Base-by-base conservation (phyloP, 1,140 invertebrate genomes). In the Euwallacea fornicatus region DNA sequence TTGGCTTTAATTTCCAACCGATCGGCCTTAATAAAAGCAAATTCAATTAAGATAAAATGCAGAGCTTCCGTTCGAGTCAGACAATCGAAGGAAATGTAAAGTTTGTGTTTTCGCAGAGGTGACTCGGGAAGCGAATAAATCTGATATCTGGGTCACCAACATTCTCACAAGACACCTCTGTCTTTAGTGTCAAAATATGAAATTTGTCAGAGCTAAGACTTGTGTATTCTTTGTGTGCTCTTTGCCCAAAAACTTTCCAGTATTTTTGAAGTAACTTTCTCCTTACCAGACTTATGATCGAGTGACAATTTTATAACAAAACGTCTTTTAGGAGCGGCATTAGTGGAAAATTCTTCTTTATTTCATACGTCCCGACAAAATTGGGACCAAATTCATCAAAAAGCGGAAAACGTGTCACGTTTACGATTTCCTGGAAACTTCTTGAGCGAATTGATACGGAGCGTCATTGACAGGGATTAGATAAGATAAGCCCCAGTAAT, bases 11-110 rank as follows among this genome's bases (percentile, higher is more conserved):
- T 50, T 10, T 50, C 9, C 13, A 13, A 50, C 46, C 21, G 21
- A 33, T 33, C 21, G 21, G 2, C 13, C 13, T 50, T 50, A 50
- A 13, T 11, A 50, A 50, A 11, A 50, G 46, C 9, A 50, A 50
- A 50, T 50, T 50, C 13, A 50, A 50, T 50, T 50, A 50, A 50
- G 46, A 50, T 50, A 50, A 50, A 50, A 50, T 50, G 46, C 46
- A 13, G 9, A 10, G 46, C 46, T 50, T 50, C 46, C 9, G 9
- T 50, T 50, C 46, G 13, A 50, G 9, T 10, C 46, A 11, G 46
- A 50, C 46, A 50, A 50, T 50, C 46, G 9, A 50, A 10, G 46
- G 13, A 50, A 50, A 50, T 13, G 13, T 50, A 50, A 50, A 50
- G 46, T 50, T 50, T 50, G 9, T 50, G 13, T 50, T 50, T 13